Base-by-base conservation (phyloP, 2,888 invertebrate genomes). In the Microctonus brassicae region DNA sequence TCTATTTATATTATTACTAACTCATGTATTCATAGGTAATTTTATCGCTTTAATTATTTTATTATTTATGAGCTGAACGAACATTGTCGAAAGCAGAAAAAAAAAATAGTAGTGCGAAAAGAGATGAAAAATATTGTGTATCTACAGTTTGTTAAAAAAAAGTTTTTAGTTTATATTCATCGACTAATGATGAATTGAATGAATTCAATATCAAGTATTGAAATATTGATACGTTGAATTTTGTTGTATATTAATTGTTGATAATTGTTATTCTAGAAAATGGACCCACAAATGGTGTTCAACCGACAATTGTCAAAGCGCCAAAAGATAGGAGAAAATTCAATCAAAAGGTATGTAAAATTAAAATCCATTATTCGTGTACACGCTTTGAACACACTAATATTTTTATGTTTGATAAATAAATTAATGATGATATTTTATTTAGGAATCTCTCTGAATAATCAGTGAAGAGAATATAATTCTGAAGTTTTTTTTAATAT, bases 311-410 rank as follows among this genome's bases (percentile, higher is more conserved):
- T 60, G 87, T 89, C 53, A 88, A 86, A 76, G 88, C 88, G 7
- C 84, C 87, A 9, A 89, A 88, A 80, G 90, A 90, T 79, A 88
- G 88, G 78, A 87, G 89, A 83, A 89, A 88, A 86, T 87, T 87
- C 75, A 89, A 89, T 77, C 89, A 89, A 80, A 90, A 89, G 88
- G 90, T 90, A 83, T 74, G 83, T 55, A 62, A 61, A 22, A 29
- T 61, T 42, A 52, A n/a, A n/a, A 52, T 62, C 70, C 61, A n/a
- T 64, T 42, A 39, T 11, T 57, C 11, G 11, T 22, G 10, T 55
- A 10, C 5, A 47, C 20, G 4, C 6, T n/a, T 47, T 47, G 17
- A 47, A 5, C 20, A n/a, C 7, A 63, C 26, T 39, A 63, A 42
- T 29, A 33, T 57, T 58, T 26, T 58, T 26, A 17, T 2, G n/a